Conservation (phyloP, 2,888 invertebrate species). For the Aplocera efformata region DNA sequence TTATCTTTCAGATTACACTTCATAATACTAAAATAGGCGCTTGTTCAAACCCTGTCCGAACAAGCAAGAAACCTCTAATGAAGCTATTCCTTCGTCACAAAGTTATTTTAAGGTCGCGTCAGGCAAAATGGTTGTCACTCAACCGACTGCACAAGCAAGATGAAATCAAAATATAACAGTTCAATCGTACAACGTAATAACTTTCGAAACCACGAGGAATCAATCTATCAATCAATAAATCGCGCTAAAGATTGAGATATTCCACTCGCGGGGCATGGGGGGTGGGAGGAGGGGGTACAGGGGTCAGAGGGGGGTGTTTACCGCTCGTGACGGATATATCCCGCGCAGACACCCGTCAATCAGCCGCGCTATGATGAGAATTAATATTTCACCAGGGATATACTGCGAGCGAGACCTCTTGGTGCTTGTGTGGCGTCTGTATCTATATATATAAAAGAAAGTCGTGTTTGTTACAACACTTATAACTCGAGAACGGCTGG, state of each 20-base stretch:
- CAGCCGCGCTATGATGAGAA: constrained; percentile 70
- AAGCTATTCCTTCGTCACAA: too few relatives aligned
- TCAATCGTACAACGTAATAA: constrained; percentile 10
- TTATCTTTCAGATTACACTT: too few relatives aligned
- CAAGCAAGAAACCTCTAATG: too few relatives aligned
- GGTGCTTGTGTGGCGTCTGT: constrained; percentile 36
- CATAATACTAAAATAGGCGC: too few relatives aligned
- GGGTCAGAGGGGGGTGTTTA: constrained; percentile 34
- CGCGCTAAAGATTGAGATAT: constrained; percentile 77
- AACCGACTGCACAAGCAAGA: too few relatives aligned
- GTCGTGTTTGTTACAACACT: too few relatives aligned
- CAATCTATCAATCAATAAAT: constrained; percentile 78
- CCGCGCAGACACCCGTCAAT: constrained; percentile 76
- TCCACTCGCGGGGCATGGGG: constrained; percentile 49
- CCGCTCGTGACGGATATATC: constrained; percentile 76
- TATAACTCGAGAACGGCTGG: too few relatives aligned
- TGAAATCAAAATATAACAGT: neutral
- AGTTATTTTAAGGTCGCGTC: too few relatives aligned
- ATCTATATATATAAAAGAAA: too few relatives aligned
- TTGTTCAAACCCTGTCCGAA: too few relatives aligned
- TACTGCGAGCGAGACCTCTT: constrained; percentile 32
- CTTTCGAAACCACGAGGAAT: constrained; percentile 39
- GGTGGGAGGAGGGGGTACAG: constrained; percentile 23
- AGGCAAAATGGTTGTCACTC: too few relatives aligned
- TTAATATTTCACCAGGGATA: constrained; percentile 31